Evolutionary conservation across 2,113 vertebrate genomes (phyloP).

Genomic region (Sebastes fasciatus): DNA sequence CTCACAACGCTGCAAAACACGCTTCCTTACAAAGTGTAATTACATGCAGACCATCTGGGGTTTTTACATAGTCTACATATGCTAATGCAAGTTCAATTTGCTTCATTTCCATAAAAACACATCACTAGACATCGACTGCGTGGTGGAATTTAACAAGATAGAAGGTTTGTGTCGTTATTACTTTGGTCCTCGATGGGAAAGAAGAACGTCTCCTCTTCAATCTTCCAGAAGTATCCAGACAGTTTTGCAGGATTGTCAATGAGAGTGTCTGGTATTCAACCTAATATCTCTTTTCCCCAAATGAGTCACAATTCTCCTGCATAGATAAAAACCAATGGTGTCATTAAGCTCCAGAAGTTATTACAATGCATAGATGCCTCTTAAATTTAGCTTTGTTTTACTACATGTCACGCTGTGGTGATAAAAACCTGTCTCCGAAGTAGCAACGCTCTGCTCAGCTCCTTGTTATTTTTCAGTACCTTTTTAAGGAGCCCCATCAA

Average conservation of each 20-base stretch:
- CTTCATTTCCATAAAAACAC: conserved; percentile 55
- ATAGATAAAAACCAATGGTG: neutral
- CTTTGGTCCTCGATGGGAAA: conserved; percentile 13
- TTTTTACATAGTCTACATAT: conserved; percentile 32
- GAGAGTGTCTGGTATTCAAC: neutral
- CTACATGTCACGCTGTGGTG: neutral
- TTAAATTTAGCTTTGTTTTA: neutral
- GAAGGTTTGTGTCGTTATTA: conserved; percentile 38
- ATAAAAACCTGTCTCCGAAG: neutral
- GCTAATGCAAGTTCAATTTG: conserved; percentile 45
- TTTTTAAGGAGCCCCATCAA: neutral
- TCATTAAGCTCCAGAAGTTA: neutral
- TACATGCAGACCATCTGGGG: conserved; percentile 60
- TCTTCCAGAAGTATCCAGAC: neutral
- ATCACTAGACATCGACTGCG: conserved; percentile 14
- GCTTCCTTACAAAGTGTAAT: conserved; percentile 49
- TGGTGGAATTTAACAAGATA: conserved; percentile 30
- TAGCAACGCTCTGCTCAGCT: neutral
- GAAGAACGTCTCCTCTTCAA: neutral
- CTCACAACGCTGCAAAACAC: conserved; percentile 32
- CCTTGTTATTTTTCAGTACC: neutral
- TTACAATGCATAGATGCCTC: neutral
- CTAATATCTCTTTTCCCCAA: neutral
- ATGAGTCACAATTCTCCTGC: neutral
- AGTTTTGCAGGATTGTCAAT: neutral